Base-by-base conservation (phyloP, 1,140 invertebrate genomes). In the Lethocerus indicus region DNA sequence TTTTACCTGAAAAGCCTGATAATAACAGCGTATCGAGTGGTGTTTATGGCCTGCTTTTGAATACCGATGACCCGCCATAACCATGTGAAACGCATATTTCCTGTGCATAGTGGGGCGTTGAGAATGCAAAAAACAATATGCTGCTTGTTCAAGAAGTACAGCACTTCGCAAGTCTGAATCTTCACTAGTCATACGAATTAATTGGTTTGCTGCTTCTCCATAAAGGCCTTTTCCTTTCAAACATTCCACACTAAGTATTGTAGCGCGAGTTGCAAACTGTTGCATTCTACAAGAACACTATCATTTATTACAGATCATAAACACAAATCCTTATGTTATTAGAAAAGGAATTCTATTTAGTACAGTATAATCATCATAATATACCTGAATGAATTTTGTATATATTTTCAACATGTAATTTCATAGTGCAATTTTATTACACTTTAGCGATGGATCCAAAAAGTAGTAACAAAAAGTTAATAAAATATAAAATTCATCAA, bases 81-180 rank as follows among this genome's bases (percentile, higher is more conserved):
- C 90, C 71, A 91, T 84, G 60, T 97, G 90, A 64, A 97, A 96
- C n/a, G 92, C 87, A 65, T 93, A 96, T 65, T 96, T 97, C 40
- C 93, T 71, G 51, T 84, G 75, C 79, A 90, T 85, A 4, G 64
- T 60, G 1, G 76, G 73, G 36, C 78, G 76, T 2, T 71, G 67
- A 3, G 71, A 75, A 47, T 71, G 66, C 23, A 96, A 69, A 62
- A 91, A 97, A 62, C 89, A 94, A 61, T 93, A 85, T 0, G 92
- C 83, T 0, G 93, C 91, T 67, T 97, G 93, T 67, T 98, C 94
- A 14, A 98, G 66, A 42, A 97, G 68, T 50, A 98, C 67, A 7
- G 92, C 92, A 56, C 87, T 91, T 26, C 87, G 71, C 40, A 92
- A 64, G 67, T 94, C 87, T 16, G 85, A 87, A 64, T 92, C 92